Conservation (phyloP, 2,888 invertebrate species). For the Chymomyza caudatula region DNA sequence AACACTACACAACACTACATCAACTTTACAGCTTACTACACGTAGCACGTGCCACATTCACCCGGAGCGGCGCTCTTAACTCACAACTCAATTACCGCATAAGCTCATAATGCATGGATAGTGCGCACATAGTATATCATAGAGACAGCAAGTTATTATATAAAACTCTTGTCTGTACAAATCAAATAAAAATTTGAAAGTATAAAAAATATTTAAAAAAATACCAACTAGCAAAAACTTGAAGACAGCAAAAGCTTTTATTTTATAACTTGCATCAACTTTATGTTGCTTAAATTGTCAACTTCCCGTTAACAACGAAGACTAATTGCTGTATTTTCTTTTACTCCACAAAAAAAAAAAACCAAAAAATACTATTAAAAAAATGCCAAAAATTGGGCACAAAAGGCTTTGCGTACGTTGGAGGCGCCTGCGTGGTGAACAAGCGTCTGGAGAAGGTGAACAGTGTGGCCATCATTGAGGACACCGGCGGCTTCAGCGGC, state of each 20-base stretch:
- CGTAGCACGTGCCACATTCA: neutral
- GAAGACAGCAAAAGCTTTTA: conserved; percentile 25
- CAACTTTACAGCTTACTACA: neutral
- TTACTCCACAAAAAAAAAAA: conserved; percentile 14
- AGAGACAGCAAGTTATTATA: conserved; percentile 44
- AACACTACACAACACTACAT: conserved; percentile 2
- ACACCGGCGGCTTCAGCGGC: conserved; percentile 96
- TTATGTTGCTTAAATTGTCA: conserved; percentile 47
- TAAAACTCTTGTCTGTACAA: conserved; percentile 38
- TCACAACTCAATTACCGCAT: neutral
- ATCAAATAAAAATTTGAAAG: conserved; percentile 44
- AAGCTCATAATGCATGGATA: neutral
- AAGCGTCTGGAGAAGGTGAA: conserved; percentile 96
- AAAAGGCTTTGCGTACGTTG: conserved; percentile 96
- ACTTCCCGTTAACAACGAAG: conserved; percentile 54
- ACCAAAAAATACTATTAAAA: conserved; percentile 21
- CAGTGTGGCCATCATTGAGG: conserved; percentile 97
- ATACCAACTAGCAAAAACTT: conserved; percentile 32
- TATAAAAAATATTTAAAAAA: conserved; percentile 24
- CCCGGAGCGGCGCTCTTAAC: neutral
- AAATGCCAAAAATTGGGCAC: conserved; percentile 15
- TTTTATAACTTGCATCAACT: conserved; percentile 32
- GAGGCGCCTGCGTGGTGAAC: conserved; percentile 97
- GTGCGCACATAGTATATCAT: conserved; percentile 1
- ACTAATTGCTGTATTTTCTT: conserved; percentile 54